A percentile compares a stretch with the other conserved stretches of the same genome.
phyloP scores from a whole-genome alignment of 1,140 invertebrate species.

The Achroia grisella region DNA sequence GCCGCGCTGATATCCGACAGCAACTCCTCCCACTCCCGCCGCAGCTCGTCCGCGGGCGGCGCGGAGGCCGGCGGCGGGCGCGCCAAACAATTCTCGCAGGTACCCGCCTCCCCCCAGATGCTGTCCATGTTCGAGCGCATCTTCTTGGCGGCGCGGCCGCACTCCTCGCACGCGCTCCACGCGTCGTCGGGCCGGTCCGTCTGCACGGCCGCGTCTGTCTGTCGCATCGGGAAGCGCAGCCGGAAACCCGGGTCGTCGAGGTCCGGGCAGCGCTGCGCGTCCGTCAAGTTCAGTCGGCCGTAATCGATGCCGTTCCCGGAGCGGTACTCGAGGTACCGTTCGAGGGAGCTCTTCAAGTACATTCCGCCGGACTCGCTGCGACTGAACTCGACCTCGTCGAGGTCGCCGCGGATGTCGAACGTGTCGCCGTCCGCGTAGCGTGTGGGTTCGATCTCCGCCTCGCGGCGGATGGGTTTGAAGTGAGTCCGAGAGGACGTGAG shows the following conservation, averaged over 20 bases:
- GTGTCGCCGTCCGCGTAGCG: conserved; percentile 79
- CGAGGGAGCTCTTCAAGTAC: conserved; percentile 53
- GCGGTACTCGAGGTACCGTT: conserved; percentile 74
- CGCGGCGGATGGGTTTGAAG: conserved; percentile 82
- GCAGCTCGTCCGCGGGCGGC: conserved; percentile 29
- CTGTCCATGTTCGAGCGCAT: conserved; percentile 32
- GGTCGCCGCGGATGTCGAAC: conserved; percentile 78
- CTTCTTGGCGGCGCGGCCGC: conserved; percentile 47
- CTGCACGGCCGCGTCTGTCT: conserved; percentile 71
- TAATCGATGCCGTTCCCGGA: conserved; percentile 50
- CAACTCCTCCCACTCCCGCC: conserved; percentile 70
- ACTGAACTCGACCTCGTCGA: conserved; percentile 74
- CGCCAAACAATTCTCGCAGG: conserved; percentile 20
- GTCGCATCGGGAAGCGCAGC: conserved; percentile 69
- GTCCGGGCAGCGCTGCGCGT: conserved; percentile 56
- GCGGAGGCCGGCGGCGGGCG: conserved; percentile 12
- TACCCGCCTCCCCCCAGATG: conserved; percentile 32
- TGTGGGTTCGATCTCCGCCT: conserved; percentile 57
- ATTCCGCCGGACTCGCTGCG: conserved; percentile 68
- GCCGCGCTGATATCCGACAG: conserved; percentile 66
- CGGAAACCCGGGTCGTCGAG: conserved; percentile 57
- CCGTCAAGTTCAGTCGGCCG: conserved; percentile 53
- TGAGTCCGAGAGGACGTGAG: conserved; percentile 82
- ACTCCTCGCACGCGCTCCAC: conserved; percentile 39
- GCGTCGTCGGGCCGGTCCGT: conserved; percentile 50